These are phyloP conservation scores for Crotalus viridis DNA, from an alignment of 2,113 vertebrate genomes.

Conservation along the genomic window DNA sequence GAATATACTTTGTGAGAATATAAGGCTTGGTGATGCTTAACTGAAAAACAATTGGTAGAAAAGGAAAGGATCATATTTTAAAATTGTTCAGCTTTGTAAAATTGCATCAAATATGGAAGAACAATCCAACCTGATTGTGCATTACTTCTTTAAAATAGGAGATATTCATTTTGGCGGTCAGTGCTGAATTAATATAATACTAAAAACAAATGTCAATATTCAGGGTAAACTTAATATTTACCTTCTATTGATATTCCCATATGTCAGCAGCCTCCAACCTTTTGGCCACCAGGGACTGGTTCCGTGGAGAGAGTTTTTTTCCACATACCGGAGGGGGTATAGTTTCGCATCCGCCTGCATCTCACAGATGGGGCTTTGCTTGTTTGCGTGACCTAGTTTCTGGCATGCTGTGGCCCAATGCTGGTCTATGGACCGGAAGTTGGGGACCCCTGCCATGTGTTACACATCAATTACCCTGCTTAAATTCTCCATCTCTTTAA, in stretches of 20 bases:
- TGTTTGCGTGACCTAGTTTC: too few species aligned
- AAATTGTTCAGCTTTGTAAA: neutral
- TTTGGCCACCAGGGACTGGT: too few species aligned
- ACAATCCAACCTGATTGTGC: neutral
- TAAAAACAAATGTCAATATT: neutral
- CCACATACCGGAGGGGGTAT: too few species aligned
- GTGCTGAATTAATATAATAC: neutral
- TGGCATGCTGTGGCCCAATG: too few species aligned
- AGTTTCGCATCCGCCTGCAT: too few species aligned
- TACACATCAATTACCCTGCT: neutral
- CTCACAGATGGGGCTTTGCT: too few species aligned
- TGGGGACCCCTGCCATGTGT: neutral
- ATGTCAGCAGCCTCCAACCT: too few species aligned
- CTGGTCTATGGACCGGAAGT: too few species aligned
- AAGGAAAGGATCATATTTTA: neutral
- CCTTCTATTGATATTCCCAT: neutral
- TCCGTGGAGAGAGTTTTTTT: too few species aligned
- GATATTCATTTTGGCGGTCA: neutral
- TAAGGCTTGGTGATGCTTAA: neutral
- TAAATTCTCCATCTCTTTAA: neutral
- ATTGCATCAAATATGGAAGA: neutral
- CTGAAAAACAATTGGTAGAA: neutral
- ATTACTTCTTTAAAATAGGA: neutral
- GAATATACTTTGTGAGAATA: neutral
- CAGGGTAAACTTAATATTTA: neutral